These are phyloP conservation scores for Tiliacea aurago DNA, from an alignment of 2,888 invertebrate species.

Conservation along the genomic window DNA sequence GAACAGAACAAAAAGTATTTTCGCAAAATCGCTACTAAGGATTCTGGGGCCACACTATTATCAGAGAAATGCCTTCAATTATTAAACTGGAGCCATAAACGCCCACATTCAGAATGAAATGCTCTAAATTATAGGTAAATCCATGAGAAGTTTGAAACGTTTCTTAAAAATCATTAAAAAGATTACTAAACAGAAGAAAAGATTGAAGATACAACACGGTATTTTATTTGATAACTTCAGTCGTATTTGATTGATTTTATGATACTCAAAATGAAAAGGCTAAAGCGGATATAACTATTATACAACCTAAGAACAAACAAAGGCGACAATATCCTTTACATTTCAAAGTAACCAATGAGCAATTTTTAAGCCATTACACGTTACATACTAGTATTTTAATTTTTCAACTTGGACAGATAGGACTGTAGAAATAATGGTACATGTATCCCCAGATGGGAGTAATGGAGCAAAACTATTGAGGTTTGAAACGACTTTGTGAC, in stretches of 20 bases:
- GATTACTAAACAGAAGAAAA: neutral
- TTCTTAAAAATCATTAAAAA: slow-evolving; percentile 8
- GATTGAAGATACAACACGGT: neutral
- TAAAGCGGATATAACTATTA: slow-evolving; percentile 11
- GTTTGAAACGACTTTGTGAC: slow-evolving; percentile 66
- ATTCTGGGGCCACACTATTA: slow-evolving; percentile 43
- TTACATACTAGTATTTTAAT: slow-evolving; percentile 69
- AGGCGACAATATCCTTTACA: slow-evolving; percentile 43
- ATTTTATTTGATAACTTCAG: slow-evolving; percentile 5
- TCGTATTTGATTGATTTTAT: slow-evolving; percentile 1
- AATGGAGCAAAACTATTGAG: slow-evolving; percentile 64
- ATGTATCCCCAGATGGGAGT: slow-evolving; percentile 61
- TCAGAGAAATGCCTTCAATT: slow-evolving; percentile 37
- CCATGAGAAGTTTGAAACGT: slow-evolving; percentile 22
- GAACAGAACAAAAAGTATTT: slow-evolving; percentile 61
- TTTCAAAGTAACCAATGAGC: slow-evolving; percentile 59
- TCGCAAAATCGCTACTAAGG: slow-evolving; percentile 60
- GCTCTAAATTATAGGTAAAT: slow-evolving; percentile 44
- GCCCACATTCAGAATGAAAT: slow-evolving; percentile 28
- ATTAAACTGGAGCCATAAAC: slow-evolving; percentile 26
- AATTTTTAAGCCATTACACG: slow-evolving; percentile 61
- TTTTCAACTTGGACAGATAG: slow-evolving; percentile 76
- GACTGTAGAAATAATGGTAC: slow-evolving; percentile 77
- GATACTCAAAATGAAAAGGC: neutral
- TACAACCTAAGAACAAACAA: slow-evolving; percentile 36